Evolutionary conservation across 2,113 vertebrate species (phyloP), one percentile per base, ranked within the genome.

Genomic region (Ploceus nigricollis): DNA sequence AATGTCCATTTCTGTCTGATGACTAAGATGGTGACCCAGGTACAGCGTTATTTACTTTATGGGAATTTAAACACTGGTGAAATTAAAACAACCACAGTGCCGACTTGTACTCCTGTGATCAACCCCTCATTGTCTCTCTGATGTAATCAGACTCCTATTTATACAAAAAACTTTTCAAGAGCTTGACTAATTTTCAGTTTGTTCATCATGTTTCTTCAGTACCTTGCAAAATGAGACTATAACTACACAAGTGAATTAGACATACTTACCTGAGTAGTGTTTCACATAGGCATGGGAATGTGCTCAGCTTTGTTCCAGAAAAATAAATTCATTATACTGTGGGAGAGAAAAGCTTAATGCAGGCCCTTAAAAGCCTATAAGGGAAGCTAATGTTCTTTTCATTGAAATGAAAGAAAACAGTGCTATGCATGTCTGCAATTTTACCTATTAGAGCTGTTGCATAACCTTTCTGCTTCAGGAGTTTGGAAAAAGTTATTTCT

Each of bases 401-500:
- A 87, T 13, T 91, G 27, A 86, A 96, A 88, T 60, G 22, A 92
- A 94, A 37, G 16, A 71, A 86, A 91, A 70, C 13, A 82, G 51
- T 15, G 28, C 7, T 31, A n/a, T 0, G 0, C 37, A 40, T 48
- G 15, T 45, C 12, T 25, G 47, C 18, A 64, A 14, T 31, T 82
- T 22, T 97, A 98, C 98, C 98, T 85, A 98, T 97, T n/a, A 98
- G 86, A 45, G 96, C 98, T 19, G 99, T 99, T 23, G 98, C 33
- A 24, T 99, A 99, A 57, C 99, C 98, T 37, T 97, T 97, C 13
- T 97, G 91, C 88, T 98, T 98, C 53, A 98, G 97, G 13, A 98
- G 97, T 48, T 83, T 98, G 24, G 98, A 98, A 48, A 99, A 99
- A 4, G 98, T 99, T 23, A 98, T 65, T 97, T 99, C 99, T 31